Evolutionary conservation across 37 sponge, comb jelly and placozoan genomes (phyloP).

Genomic region (Tethya wilhelma): DNA sequence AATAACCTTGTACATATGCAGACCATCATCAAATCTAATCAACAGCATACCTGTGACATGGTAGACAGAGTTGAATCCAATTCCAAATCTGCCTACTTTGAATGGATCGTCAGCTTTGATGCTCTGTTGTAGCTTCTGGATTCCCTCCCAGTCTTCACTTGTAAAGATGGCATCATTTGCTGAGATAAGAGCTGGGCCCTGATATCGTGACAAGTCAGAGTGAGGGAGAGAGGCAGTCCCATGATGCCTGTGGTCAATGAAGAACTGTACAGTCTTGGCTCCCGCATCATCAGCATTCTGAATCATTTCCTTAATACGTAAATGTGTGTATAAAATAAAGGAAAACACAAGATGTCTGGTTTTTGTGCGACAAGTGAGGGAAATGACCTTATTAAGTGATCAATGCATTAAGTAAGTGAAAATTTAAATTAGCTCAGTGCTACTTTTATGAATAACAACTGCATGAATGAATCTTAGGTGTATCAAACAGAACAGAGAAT

Average conservation of each 20-base stretch:
- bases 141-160: constrained; percentile 79
- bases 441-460: too few species aligned
- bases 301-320: constrained; percentile 83
- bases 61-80: constrained; percentile 86
- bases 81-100: constrained; percentile 86
- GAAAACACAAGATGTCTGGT: too few species aligned
- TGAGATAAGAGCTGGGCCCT: constrained; percentile 80
- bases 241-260: constrained; percentile 67
- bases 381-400: too few species aligned
- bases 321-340: too few species aligned
- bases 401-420: too few species aligned
- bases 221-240: constrained; percentile 30
- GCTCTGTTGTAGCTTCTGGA: constrained; percentile 68
- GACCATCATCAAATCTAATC: too few species aligned
- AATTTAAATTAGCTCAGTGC: too few species aligned
- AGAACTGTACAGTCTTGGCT: constrained; percentile 65
- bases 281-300: constrained; percentile 92
- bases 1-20: too few species aligned
- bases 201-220: constrained; percentile 42
- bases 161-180: constrained; percentile 75
- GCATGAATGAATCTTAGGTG: too few species aligned
- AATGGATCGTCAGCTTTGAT: constrained; percentile 63
- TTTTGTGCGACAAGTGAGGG: too few species aligned
- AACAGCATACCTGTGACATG: constrained; percentile 80
- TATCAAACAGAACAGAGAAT: too few species aligned